Evolutionary conservation across 2,888 invertebrate genomes (phyloP).

Genomic region (Ceriagrion tenellum): DNA sequence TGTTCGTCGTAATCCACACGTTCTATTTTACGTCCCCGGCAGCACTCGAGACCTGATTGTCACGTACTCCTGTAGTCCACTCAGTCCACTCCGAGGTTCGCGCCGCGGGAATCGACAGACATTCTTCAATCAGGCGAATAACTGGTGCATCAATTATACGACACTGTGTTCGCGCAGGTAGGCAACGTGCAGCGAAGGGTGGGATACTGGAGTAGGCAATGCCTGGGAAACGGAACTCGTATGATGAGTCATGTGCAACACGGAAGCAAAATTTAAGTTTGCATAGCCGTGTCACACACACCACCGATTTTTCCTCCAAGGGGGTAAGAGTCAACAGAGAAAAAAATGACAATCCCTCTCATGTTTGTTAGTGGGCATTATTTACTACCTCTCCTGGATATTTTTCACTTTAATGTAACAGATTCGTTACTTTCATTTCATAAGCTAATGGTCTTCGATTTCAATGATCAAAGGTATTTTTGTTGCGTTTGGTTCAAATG

Average conservation of each 20-base stretch:
- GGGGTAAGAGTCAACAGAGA: neutral
- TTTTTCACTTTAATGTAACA: neutral
- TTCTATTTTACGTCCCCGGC: neutral
- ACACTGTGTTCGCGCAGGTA: neutral
- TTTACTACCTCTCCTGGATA: neutral
- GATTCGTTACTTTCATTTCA: neutral
- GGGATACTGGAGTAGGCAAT: neutral
- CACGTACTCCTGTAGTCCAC: too few species aligned
- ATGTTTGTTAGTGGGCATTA: neutral
- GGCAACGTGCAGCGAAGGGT: neutral
- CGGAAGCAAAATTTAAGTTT: neutral
- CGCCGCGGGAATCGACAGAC: neutral
- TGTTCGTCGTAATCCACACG: neutral
- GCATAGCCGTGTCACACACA: neutral
- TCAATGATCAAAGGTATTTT: too few species aligned
- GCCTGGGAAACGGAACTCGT: neutral
- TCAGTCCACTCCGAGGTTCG: too few species aligned
- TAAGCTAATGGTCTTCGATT: neutral
- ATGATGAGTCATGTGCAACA: neutral
- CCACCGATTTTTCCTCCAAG: neutral
- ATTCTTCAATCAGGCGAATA: conserved; percentile 17
- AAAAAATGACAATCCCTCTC: neutral
- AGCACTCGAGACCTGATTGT: too few species aligned
- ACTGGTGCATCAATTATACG: conserved; percentile 33
- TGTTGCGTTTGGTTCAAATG: too few species aligned